A percentile compares a stretch with the other conserved stretches of the same genome.
These are phyloP conservation scores for Balanococcus diminutus DNA, from an alignment of 2,888 invertebrate species.

Conservation along the genomic window DNA sequence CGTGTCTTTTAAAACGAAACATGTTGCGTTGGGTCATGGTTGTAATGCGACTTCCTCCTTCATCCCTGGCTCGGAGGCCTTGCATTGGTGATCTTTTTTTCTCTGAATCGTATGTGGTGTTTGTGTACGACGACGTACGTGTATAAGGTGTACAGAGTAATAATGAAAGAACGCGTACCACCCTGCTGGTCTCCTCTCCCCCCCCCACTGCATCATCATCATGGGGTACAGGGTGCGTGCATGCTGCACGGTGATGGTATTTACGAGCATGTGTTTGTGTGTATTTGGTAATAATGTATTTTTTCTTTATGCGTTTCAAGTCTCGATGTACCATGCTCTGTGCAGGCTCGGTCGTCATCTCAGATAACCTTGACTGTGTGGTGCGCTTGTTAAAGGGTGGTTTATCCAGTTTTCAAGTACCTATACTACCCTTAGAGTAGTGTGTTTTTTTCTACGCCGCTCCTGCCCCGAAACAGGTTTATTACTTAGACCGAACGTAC, in stretches of 20 bases:
- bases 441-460: not conserved
- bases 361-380: conserved; percentile 47
- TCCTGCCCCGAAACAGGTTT: not conserved
- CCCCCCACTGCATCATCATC: not conserved
- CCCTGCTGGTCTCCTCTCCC: not conserved
- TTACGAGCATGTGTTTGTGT: conserved; percentile 44
- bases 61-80: not conserved
- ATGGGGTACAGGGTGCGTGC: conserved; percentile 9
- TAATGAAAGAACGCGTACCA: not conserved
- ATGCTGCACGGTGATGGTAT: not conserved
- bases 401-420: conserved; percentile 52
- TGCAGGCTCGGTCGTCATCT: not conserved
- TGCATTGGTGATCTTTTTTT: conserved; percentile 14
- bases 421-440: conserved; percentile 36
- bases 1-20: conserved; percentile 43
- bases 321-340: not conserved
- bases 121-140: not conserved
- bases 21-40: conserved; percentile 51
- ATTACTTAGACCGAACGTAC: not conserved
- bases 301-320: not conserved
- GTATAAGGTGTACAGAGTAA: not conserved
- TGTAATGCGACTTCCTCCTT: conserved; percentile 40
- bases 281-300: not conserved
- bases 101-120: not conserved
- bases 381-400: conserved; percentile 47